Base-by-base conservation (phyloP, 2,888 invertebrate genomes). In the Idaea aversata region DNA sequence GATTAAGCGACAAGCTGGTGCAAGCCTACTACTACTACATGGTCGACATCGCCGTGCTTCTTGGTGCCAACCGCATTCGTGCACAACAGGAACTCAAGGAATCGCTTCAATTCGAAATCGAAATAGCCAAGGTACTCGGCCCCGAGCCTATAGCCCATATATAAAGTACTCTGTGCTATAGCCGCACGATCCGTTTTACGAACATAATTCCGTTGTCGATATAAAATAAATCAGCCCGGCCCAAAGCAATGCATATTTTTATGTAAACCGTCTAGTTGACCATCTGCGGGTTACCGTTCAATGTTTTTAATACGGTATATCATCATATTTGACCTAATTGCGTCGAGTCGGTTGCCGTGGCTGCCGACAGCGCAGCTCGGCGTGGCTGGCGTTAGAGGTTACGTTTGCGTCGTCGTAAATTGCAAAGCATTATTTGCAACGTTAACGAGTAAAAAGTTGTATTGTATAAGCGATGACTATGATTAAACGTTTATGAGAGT, bases 41-140 rank as follows among this genome's bases (percentile, higher is more conserved):
- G 97, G 96, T 98, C 0, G 97, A 97, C 79, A 95, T 98, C 72
- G 97, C 98, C 0, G 95, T 95, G 0, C 93, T 98, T 15, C 95
- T 98, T 69, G 98, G 98, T 7, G 98, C 98, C 0, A 94, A 97
- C 34, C 94, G 94, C 70, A 83, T 90, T 0, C 86, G 88, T 5
- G 98, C 98, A 0, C 88, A 94, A 72, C 86, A 87, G 7, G 97
- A 98, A 76, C 94, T 99, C 66, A 94, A 91, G 62, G 95, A 97
- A 63, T 97, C 98, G 0, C 90, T 99, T 25, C 93, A 96, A 69
- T 98, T 99, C 79, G 99, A 99, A 93, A 97, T 97, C 71, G 93
- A 95, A 74, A 93, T 99, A 65, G 98, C 99, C 47, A 98, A 93
- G 95, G 96, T 93, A 66, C 25, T 10, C n/a, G 70, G 72, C 71